Evolutionary conservation across 2,113 vertebrate genomes (phyloP).

Genomic region (Nannobrachium achirus): DNA sequence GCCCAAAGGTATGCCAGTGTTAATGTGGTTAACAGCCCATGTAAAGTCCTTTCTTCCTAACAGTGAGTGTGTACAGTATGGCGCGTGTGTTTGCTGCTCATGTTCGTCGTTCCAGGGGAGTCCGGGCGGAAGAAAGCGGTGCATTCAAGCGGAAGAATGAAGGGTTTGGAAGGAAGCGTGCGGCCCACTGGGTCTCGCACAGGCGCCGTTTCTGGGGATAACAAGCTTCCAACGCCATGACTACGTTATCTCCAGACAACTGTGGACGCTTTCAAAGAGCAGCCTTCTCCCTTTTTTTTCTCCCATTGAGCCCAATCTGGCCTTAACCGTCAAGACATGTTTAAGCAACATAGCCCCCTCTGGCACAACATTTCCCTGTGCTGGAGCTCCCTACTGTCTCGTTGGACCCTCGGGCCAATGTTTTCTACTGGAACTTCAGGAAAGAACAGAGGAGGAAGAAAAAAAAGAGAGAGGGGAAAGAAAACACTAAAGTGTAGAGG

Average conservation of each 20-base stretch:
- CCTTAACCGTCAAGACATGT: conserved; percentile 61
- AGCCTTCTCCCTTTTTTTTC: conserved; percentile 37
- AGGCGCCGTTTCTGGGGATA: conserved; percentile 44
- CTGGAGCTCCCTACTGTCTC: conserved; percentile 45
- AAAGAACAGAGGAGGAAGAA: conserved; percentile 41
- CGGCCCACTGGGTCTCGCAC: conserved; percentile 37
- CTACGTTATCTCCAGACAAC: conserved; percentile 61
- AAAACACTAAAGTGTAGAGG: background rate
- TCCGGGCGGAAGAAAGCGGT: conserved; percentile 25
- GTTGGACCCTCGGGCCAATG: conserved; percentile 31
- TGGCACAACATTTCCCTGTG: conserved; percentile 16
- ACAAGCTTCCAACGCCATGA: conserved; percentile 58
- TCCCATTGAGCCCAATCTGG: conserved; percentile 62
- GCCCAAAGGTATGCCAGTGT: no score
- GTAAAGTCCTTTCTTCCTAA: no score
- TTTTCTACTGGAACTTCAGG: conserved; percentile 42
- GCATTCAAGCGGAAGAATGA: conserved; percentile 49
- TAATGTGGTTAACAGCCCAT: no score
- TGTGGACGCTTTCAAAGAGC: conserved; percentile 65
- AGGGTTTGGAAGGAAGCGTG: conserved; percentile 40
- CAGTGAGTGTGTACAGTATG: no score
- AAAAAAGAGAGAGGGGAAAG: conserved; percentile 18
- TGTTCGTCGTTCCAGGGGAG: background rate
- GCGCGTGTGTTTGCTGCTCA: no score
- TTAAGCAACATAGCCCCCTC: conserved; percentile 58